Evolutionary conservation across 2,113 vertebrate species (phyloP).

Genomic region (Oreochromis aureus): DNA sequence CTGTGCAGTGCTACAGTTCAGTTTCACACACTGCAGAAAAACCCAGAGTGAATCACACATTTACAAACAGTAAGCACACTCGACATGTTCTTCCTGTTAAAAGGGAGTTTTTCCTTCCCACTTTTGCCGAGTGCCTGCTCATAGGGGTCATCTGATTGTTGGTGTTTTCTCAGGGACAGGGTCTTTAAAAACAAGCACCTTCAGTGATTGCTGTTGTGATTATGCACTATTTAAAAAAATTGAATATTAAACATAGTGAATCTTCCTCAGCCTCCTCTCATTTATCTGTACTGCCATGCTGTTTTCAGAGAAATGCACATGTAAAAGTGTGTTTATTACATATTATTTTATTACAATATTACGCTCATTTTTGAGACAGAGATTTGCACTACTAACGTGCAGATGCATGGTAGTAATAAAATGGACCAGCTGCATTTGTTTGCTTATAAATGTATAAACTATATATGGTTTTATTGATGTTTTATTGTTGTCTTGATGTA

Average conservation of each 20-base stretch:
- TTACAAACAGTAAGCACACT: neutral
- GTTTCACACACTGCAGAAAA: neutral
- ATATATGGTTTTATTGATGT: neutral
- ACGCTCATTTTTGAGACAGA: neutral
- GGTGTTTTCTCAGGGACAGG: neutral
- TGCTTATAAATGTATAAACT: neutral
- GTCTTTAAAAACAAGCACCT: neutral
- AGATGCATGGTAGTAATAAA: neutral
- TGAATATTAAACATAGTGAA: neutral
- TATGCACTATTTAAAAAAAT: neutral
- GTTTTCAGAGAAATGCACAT: neutral
- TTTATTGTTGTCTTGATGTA: neutral
- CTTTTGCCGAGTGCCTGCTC: neutral
- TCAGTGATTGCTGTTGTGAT: neutral
- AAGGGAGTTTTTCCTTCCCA: neutral
- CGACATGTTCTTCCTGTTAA: neutral
- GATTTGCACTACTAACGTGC: neutral
- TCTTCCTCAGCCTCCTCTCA: neutral
- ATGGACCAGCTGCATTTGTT: neutral
- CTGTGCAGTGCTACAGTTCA: neutral
- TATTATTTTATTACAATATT: neutral
- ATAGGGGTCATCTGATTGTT: neutral
- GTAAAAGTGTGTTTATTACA: neutral
- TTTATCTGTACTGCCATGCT: neutral
- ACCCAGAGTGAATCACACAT: neutral